Conservation (phyloP, 2,797 vertebrate genomes). For the Bufotes viridis region DNA sequence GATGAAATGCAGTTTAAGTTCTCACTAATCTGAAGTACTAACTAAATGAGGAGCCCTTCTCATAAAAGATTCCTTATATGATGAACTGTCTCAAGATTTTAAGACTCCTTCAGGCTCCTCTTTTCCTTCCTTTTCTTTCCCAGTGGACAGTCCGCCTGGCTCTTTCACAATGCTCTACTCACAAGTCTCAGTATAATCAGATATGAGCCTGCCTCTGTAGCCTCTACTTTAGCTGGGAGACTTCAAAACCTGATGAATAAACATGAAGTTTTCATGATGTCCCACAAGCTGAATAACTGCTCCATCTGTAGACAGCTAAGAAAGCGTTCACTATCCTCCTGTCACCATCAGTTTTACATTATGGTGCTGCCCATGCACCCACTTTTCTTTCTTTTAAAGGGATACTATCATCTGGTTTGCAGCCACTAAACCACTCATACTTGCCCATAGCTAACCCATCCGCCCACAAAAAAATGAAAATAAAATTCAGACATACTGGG, state of each 20-base stretch:
- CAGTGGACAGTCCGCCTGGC: slow-evolving; percentile 33
- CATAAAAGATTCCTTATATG: slow-evolving; percentile 14
- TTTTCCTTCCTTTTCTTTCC: slow-evolving; percentile 54
- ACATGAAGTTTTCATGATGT: slow-evolving; percentile 23
- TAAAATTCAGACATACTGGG: too few relatives aligned
- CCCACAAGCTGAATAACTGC: not conserved
- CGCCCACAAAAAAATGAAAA: too few relatives aligned
- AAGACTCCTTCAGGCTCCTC: not conserved
- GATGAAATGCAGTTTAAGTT: not conserved
- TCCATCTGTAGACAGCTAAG: not conserved
- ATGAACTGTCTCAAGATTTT: slow-evolving; percentile 22
- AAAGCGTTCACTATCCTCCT: not conserved
- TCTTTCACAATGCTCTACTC: slow-evolving; percentile 18
- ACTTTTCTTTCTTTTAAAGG: too few relatives aligned
- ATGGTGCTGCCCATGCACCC: not conserved
- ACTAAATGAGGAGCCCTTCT: not conserved
- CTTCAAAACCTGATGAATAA: slow-evolving; percentile 18
- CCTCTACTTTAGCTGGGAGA: not conserved
- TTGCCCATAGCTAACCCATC: too few relatives aligned
- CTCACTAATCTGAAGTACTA: not conserved
- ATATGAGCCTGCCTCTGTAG: not conserved
- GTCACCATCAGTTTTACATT: not conserved
- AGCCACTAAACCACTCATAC: too few relatives aligned
- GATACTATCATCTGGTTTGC: too few relatives aligned
- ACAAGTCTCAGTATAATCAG: not conserved